phyloP scores from a whole-genome alignment of 2,888 invertebrate genomes.

The Drosophila demipolita region DNA sequence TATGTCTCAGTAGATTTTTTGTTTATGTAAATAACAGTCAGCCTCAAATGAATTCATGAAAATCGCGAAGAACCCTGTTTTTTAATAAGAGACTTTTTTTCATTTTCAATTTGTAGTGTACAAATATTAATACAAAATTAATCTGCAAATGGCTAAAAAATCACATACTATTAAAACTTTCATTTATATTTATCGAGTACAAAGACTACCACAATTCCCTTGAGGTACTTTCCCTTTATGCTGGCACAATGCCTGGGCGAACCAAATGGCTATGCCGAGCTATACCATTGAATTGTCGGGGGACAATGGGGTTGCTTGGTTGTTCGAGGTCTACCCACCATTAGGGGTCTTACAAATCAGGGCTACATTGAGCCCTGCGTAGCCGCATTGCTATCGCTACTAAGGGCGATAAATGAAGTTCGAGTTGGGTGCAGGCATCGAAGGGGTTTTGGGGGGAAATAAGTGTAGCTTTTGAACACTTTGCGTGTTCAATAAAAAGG shows the following conservation, averaged over 20 bases:
- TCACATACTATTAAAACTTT: neutral
- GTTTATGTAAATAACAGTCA: neutral
- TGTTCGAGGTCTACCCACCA: neutral
- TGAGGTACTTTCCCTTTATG: neutral
- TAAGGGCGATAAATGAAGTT: slow-evolving; percentile 1
- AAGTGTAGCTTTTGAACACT: slow-evolving; percentile 53
- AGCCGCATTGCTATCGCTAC: slow-evolving; percentile 23
- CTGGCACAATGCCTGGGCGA: neutral
- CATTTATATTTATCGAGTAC: neutral
- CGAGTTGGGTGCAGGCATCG: neutral
- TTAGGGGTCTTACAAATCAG: slow-evolving; percentile 8
- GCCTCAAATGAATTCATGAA: neutral
- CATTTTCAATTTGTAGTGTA: neutral
- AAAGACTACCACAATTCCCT: neutral
- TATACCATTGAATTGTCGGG: neutral
- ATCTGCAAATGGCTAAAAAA: neutral
- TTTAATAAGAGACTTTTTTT: neutral
- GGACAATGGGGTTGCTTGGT: neutral
- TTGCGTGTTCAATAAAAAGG: slow-evolving; percentile 76
- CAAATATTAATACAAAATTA: neutral
- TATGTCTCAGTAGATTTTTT: neutral
- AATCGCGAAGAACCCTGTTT: neutral
- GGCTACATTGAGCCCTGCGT: slow-evolving; percentile 16
- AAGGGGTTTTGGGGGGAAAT: neutral
- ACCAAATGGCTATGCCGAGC: neutral